These are phyloP conservation scores for Pseudomyrmex cubaensis DNA, from an alignment of 1,140 invertebrate genomes.

Conservation along the genomic window DNA sequence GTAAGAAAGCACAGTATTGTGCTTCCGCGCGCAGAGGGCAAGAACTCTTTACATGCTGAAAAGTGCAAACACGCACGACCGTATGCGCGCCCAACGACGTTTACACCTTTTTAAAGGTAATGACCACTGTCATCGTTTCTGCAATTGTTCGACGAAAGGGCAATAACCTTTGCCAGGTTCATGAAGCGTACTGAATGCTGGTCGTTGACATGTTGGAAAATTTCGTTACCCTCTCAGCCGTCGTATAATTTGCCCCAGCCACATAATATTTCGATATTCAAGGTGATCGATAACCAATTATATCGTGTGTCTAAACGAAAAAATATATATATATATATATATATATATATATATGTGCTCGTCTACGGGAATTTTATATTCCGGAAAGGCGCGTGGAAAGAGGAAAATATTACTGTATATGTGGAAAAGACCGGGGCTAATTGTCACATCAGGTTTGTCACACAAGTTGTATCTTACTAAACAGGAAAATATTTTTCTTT, in stretches of 20 bases:
- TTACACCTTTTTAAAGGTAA: constrained; percentile 64
- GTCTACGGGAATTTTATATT: no score
- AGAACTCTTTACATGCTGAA: constrained; percentile 51
- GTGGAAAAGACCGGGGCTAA: no score
- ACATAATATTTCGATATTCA: neutral
- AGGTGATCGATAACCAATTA: constrained; percentile 10
- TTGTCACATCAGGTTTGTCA: no score
- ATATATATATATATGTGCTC: no score
- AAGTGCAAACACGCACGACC: constrained; percentile 69
- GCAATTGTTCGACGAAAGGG: constrained; percentile 65
- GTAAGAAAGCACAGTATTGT: constrained; percentile 37
- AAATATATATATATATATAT: neutral
- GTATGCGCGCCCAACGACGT: constrained; percentile 59
- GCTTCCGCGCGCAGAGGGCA: constrained; percentile 32
- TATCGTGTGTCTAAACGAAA: neutral
- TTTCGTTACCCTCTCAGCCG: neutral
- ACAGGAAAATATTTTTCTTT: no score
- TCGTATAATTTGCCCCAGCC: constrained; percentile 1
- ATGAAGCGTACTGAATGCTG: constrained; percentile 13
- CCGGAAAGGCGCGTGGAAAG: no score
- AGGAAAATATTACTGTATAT: no score
- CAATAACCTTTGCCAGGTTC: constrained; percentile 62
- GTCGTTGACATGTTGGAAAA: constrained; percentile 26
- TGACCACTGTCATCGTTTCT: constrained; percentile 61
- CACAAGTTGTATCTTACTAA: no score